phyloP scores from a whole-genome alignment of 2,113 vertebrate species.

The Nymphicus hollandicus region DNA sequence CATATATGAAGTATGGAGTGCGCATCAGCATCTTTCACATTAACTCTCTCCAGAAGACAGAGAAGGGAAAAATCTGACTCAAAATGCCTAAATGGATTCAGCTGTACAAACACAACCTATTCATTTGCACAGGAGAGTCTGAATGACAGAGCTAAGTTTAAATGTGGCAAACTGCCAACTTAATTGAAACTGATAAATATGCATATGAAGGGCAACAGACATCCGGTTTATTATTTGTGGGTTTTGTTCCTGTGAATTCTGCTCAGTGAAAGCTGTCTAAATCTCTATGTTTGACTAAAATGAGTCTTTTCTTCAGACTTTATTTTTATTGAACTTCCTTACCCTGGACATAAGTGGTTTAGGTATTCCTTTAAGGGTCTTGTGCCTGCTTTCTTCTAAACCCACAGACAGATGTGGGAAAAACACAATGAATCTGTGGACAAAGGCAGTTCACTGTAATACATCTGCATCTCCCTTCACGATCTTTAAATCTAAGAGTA shows the following conservation, averaged over 20 bases:
- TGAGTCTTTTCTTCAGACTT: not conserved
- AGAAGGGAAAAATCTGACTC: not conserved
- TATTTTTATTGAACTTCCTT: not conserved
- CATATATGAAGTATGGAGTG: not conserved
- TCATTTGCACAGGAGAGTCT: slow-evolving; percentile 1
- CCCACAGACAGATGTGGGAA: not conserved
- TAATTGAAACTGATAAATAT: slow-evolving; percentile 35
- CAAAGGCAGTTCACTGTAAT: not conserved
- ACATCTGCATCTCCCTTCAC: not conserved
- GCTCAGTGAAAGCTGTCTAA: not conserved
- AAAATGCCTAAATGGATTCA: slow-evolving; percentile 30
- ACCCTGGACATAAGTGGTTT: not conserved
- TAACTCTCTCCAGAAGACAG: not conserved
- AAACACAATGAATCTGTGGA: not conserved
- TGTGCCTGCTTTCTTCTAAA: not conserved
- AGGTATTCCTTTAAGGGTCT: not conserved
- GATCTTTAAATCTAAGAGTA: not conserved
- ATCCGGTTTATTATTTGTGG: not conserved
- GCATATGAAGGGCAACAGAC: not conserved
- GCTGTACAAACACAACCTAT: slow-evolving; percentile 24
- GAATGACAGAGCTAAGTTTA: slow-evolving; percentile 37
- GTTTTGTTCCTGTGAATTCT: not conserved
- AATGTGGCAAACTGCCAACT: not conserved
- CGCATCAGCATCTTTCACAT: slow-evolving; percentile 24
- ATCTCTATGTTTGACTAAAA: not conserved